Conservation (phyloP, 2,113 vertebrate species). For the Scartelaos histophorus region DNA sequence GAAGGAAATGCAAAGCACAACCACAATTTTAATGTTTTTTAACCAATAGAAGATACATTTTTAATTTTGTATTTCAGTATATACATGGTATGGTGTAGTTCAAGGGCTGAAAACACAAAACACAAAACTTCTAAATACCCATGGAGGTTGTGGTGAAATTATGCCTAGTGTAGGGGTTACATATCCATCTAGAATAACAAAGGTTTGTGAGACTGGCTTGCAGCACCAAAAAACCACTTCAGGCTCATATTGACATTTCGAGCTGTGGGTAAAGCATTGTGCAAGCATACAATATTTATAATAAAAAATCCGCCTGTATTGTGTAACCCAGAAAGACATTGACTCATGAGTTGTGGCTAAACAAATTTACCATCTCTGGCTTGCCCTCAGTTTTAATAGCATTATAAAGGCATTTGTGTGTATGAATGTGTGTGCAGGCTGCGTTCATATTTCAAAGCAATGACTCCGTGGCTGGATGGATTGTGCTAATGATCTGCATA, state of each 20-base stretch:
- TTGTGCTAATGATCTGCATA: slow-evolving; percentile 53
- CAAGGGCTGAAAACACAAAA: neutral
- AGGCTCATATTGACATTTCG: neutral
- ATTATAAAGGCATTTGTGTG: slow-evolving; percentile 14
- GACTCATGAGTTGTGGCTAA: neutral
- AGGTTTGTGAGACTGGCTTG: neutral
- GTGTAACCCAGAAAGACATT: neutral
- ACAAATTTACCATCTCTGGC: neutral
- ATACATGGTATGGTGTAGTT: no score
- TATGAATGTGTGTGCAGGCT: slow-evolving; percentile 1
- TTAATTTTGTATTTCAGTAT: neutral
- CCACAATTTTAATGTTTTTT: no score
- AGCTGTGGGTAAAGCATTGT: neutral
- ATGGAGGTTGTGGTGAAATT: neutral
- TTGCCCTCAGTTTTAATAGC: slow-evolving; percentile 9
- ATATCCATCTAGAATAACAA: neutral
- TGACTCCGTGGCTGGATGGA: slow-evolving; percentile 27
- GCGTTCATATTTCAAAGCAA: slow-evolving; percentile 42
- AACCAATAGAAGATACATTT: no score
- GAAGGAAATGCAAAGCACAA: no score
- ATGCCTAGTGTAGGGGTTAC: neutral
- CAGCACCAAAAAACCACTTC: neutral
- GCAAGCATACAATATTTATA: neutral
- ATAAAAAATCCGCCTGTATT: neutral
- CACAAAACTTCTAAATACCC: neutral